Percentiles rank a stretch among this genome's conserved stretches.
phyloP scores from a whole-genome alignment of 2,888 invertebrate species.

The Frankliniella intonsa region DNA sequence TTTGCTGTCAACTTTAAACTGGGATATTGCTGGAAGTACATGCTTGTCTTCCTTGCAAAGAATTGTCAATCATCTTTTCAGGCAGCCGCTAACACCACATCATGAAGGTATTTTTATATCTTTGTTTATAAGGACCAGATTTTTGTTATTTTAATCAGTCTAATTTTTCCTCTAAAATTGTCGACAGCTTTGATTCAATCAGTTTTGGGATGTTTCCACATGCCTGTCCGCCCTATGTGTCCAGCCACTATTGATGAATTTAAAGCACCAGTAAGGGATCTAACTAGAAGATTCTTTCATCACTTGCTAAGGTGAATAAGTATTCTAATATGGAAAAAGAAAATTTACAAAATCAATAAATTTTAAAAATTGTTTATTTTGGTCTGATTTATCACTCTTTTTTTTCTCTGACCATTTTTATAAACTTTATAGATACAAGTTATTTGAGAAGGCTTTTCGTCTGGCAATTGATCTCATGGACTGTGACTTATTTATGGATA shows the following conservation, averaged over 20 bases:
- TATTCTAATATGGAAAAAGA: background rate
- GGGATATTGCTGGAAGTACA: slow-evolving; percentile 70
- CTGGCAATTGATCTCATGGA: slow-evolving; percentile 80
- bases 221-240: slow-evolving; percentile 62
- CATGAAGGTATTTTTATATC: slow-evolving; percentile 50
- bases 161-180: slow-evolving; percentile 25
- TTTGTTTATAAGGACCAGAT: background rate
- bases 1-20: slow-evolving; percentile 64
- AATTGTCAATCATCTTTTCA: slow-evolving; percentile 63
- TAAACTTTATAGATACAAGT: slow-evolving; percentile 54
- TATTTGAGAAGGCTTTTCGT: slow-evolving; percentile 76
- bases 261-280: slow-evolving; percentile 65
- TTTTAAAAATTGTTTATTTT: slow-evolving; percentile 29
- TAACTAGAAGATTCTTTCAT: slow-evolving; percentile 83
- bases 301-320: slow-evolving; percentile 68
- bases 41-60: slow-evolving; percentile 71
- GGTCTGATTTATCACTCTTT: slow-evolving; percentile 9
- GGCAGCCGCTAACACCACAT: slow-evolving; percentile 54
- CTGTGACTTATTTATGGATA: slow-evolving; percentile 81
- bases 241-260: slow-evolving; percentile 66
- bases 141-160: background rate
- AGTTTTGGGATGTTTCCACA: slow-evolving; percentile 75
- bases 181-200: slow-evolving; percentile 59
- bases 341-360: slow-evolving; percentile 17
- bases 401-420: background rate